phyloP scores from a whole-genome alignment of 2,113 vertebrate species.

The Pluvianellus socialis region DNA sequence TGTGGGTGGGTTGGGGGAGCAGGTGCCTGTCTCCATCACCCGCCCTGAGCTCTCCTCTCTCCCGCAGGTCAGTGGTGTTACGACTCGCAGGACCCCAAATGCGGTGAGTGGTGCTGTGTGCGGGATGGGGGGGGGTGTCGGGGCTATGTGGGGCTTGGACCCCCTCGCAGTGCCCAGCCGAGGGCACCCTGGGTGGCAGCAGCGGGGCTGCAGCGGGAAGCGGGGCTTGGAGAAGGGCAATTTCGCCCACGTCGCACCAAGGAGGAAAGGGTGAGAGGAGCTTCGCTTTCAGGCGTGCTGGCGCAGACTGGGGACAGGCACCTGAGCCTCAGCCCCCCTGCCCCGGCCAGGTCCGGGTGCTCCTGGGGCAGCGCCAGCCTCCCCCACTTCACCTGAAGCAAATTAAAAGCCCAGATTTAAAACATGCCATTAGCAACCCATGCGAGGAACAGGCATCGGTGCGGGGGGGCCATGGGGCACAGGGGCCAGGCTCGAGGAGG shows the following conservation, averaged over 20 bases:
- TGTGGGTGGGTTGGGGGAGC: neutral
- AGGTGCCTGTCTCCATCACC: neutral
- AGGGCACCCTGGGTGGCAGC: neutral
- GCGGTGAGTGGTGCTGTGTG: constrained; percentile 49
- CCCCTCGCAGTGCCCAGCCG: accelerated
- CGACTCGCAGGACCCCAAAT: constrained; percentile 50
- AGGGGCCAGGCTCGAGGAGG: neutral
- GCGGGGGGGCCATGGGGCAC: neutral
- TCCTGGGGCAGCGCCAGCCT: neutral
- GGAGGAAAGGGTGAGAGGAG: neutral
- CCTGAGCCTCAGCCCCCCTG: neutral
- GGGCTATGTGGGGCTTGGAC: neutral
- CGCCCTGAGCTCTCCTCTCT: neutral
- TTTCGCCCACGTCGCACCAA: accelerated
- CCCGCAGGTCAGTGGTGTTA: constrained; percentile 66
- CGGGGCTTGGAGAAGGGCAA: neutral
- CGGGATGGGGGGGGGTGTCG: neutral
- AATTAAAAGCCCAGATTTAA: neutral
- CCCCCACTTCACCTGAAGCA: neutral
- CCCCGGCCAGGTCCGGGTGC: accelerated
- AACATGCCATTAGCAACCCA: neutral
- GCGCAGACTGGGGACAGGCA: neutral
- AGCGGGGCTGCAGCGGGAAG: neutral
- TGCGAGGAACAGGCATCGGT: accelerated
- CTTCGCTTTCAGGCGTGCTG: accelerated